These are phyloP conservation scores for Aphaenogaster ashmeadi DNA, from an alignment of 1,140 invertebrate genomes.

Conservation along the genomic window DNA sequence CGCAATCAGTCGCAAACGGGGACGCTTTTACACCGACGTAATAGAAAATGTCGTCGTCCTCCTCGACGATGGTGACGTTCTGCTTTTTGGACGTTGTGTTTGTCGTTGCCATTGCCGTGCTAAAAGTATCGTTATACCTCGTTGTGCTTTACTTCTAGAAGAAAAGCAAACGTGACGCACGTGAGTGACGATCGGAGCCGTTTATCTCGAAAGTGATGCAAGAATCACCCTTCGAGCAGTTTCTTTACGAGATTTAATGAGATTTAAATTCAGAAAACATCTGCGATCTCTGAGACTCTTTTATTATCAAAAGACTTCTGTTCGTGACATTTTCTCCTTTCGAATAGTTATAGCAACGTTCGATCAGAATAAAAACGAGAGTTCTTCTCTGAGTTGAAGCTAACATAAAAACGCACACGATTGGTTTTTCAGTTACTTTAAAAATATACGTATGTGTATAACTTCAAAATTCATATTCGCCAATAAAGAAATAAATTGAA, in stretches of 20 bases:
- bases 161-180: conserved; percentile 66
- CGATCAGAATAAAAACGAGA: neutral
- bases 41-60: conserved; percentile 83
- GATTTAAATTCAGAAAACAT: conserved; percentile 9
- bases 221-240: conserved; percentile 4
- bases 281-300: neutral
- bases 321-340: neutral
- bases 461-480: neutral
- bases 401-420: neutral
- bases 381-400: neutral
- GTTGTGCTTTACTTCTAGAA: conserved; percentile 85
- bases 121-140: conserved; percentile 78
- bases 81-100: conserved; percentile 79
- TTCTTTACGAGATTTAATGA: neutral
- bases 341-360: neutral
- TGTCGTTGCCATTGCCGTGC: conserved; percentile 57
- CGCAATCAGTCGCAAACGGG: conserved; percentile 90
- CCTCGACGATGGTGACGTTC: conserved; percentile 66
- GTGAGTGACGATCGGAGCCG: conserved; percentile 52
- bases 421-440: neutral
- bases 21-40: conserved; percentile 94
- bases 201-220: conserved; percentile 42
- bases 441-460: neutral
- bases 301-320: neutral
- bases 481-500: neutral